These are phyloP conservation scores for Hucho hucho DNA, from an alignment of 2,113 vertebrate species.

Conservation along the genomic window DNA sequence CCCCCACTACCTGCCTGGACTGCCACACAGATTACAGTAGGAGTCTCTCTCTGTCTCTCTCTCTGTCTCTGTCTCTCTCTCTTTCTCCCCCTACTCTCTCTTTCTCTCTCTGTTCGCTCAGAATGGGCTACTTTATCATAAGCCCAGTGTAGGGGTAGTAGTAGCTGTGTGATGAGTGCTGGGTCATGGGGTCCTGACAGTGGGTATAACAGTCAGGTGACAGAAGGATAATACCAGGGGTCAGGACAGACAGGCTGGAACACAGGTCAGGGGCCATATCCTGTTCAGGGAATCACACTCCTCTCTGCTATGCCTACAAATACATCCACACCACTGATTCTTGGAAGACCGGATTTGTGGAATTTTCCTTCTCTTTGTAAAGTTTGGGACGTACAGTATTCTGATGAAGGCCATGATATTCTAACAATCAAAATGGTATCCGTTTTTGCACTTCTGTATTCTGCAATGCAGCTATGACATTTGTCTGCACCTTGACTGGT, in stretches of 20 bases:
- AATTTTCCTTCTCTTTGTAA: too few relatives aligned
- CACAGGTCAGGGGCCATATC: constrained; percentile 56
- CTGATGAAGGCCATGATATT: too few relatives aligned
- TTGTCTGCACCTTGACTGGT: too few relatives aligned
- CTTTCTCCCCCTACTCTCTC: too few relatives aligned
- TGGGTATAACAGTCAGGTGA: constrained; percentile 60
- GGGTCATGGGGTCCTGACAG: constrained; percentile 31
- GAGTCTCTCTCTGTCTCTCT: background rate
- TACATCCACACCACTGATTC: background rate
- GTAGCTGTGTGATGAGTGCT: constrained; percentile 2
- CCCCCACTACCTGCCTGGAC: constrained; percentile 31
- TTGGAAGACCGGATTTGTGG: too few relatives aligned
- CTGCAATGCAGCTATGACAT: too few relatives aligned
- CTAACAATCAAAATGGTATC: too few relatives aligned
- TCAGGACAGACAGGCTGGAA: constrained; percentile 57
- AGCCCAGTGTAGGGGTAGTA: constrained; percentile 45
- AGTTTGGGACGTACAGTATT: too few relatives aligned
- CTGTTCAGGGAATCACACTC: background rate
- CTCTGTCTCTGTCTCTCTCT: too few relatives aligned
- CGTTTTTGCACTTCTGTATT: too few relatives aligned
- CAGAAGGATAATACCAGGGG: constrained; percentile 55
- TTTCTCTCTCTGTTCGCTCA: background rate
- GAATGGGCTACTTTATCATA: constrained; percentile 21
- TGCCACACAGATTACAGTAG: background rate
- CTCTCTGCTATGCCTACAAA: too few relatives aligned